Base-by-base conservation (phyloP, 2,888 invertebrate genomes). In the Agrypnus murinus region DNA sequence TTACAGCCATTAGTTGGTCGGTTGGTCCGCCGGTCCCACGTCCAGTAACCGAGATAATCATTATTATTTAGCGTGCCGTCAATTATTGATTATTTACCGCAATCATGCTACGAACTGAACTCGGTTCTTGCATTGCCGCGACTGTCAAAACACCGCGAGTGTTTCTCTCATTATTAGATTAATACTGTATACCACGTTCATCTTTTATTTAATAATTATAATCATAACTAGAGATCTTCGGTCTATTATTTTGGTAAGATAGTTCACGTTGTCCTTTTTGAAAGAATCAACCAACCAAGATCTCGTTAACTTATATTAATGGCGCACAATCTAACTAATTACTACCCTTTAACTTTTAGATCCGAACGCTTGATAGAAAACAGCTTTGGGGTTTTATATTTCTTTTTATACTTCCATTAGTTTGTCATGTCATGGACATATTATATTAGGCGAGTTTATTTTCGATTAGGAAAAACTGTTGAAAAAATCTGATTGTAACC, bases 61-160 rank as follows among this genome's bases (percentile, higher is more conserved):
- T 83, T 83, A 82, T 82, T 83, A 83, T 84, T 83, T 82, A 80
- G 81, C 78, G 75, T 81, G 81, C 81, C 78, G 80, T 80, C 82
- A 83, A 83, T 83, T 83, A 84, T 83, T 84, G 82, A 83, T 83
- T 84, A 82, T 83, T 82, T 82, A 81, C 82, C 79, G 81, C 81
- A 82, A 82, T 83, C 82, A 80, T 82, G 78, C 81, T 81, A 80
- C 79, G 73, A 71, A 73, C 73, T 71, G 53, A 53, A 62, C 62
- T 62, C 46, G 46, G 32, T 48, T 48, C 45, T 48, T 62, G 48
- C 62, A 60, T 25, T 43, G 31, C 59, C 59, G 45, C 59, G 59
- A 40, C 62, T 62, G 62, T 62, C 62, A 62, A 62, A 62, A 62
- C 62, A 62, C 46, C 32, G 36, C 48, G 62, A 59, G 45, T 36